phyloP scores from a whole-genome alignment of 2,888 invertebrate species.

The Diploptera punctata region DNA sequence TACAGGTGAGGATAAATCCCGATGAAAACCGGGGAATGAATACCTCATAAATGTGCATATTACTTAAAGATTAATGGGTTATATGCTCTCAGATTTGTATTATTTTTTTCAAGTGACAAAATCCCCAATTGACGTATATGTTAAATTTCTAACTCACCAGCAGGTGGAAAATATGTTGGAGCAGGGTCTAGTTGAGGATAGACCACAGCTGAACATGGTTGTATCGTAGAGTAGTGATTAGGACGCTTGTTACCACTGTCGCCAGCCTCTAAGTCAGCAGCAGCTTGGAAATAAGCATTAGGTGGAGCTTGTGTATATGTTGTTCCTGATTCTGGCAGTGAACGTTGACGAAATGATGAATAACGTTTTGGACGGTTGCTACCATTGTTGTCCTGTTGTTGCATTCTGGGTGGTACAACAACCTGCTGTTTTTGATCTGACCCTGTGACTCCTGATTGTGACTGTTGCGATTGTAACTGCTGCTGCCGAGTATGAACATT shows the following conservation, averaged over 20 bases:
- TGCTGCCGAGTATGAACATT: constrained; percentile 8
- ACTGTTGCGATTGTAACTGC: constrained; percentile 15
- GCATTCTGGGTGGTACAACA: constrained; percentile 47
- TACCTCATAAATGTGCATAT: too few relatives aligned
- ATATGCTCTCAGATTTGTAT: too few relatives aligned
- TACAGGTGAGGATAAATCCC: too few relatives aligned
- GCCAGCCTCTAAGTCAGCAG: constrained; percentile 2
- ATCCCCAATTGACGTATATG: too few relatives aligned
- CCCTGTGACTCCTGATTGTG: not conserved
- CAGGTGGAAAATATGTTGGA: constrained; percentile 6
- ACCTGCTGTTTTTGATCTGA: constrained; percentile 14
- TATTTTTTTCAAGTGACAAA: too few relatives aligned
- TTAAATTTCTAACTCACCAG: constrained; percentile 19
- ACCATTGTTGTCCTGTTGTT: constrained; percentile 44
- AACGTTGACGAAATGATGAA: constrained; percentile 68
- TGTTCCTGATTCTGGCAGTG: constrained; percentile 60
- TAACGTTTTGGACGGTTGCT: constrained; percentile 68
- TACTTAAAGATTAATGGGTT: too few relatives aligned
- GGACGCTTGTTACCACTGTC: constrained; percentile 25
- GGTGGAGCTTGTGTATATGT: constrained; percentile 48
- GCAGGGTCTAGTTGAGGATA: constrained; percentile 11
- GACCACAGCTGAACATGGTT: not conserved
- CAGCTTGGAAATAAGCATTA: constrained; percentile 36
- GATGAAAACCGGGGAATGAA: too few relatives aligned
- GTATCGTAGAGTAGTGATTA: constrained; percentile 23